Conservation (phyloP, 2,797 vertebrate species). For the Trichosurus vulpecula region DNA sequence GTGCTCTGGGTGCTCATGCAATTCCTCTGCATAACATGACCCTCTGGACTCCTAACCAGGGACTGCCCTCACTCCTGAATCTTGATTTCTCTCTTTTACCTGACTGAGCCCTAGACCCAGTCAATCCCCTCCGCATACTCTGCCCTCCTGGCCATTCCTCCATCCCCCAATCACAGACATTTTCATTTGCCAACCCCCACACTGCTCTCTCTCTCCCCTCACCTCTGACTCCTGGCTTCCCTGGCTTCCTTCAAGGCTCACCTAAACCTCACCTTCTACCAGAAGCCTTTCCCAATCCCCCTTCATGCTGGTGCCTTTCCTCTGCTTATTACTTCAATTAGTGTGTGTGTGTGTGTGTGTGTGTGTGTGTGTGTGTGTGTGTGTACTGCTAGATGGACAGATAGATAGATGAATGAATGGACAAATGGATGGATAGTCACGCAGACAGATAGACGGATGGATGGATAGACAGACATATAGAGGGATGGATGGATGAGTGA, state of each 20-base stretch:
- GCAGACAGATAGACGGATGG: no score
- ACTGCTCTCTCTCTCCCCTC: background rate
- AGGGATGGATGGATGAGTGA: no score
- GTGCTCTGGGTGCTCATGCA: background rate
- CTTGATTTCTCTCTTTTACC: background rate
- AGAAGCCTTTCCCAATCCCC: background rate
- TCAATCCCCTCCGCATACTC: background rate
- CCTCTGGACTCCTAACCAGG: no score
- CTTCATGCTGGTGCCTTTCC: background rate
- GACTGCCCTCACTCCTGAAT: background rate
- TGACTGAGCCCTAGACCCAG: background rate
- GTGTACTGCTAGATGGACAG: no score
- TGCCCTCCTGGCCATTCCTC: background rate
- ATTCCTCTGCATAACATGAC: background rate
- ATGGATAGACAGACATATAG: no score
- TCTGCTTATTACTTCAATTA: background rate
- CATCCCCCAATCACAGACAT: background rate
- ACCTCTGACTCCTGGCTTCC: background rate
- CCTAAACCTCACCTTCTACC: background rate
- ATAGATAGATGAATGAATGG: no score
- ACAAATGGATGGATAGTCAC: no score
- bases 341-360: background rate
- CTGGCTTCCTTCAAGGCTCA: background rate
- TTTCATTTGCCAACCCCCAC: background rate
- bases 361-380: no score